A percentile compares a stretch with the other conserved stretches of the same genome.
Conservation (phyloP, 2,888 invertebrate species). For the Drosophila histrio region DNA sequence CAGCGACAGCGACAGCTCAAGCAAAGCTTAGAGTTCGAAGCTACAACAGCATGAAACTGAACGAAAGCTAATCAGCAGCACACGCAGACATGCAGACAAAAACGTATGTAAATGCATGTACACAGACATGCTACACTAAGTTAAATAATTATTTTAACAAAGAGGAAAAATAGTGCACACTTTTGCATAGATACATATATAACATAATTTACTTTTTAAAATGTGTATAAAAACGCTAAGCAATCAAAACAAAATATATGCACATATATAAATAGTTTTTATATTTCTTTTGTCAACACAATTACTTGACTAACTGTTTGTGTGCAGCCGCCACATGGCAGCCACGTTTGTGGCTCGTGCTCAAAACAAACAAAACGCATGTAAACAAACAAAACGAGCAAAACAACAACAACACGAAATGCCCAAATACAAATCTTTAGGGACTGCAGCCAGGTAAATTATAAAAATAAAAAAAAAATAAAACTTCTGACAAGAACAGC, state of each 20-base stretch:
- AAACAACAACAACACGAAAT: conserved; percentile 31
- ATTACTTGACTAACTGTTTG: too few species aligned
- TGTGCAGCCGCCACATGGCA: conserved; percentile 17
- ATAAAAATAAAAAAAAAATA: conserved; percentile 10
- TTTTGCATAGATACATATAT: too few species aligned
- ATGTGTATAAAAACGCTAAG: too few species aligned
- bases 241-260: too few species aligned
- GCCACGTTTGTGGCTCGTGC: conserved; percentile 52
- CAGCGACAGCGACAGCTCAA: conserved; percentile 22
- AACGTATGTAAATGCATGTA: neutral
- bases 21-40: conserved; percentile 44
- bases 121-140: neutral
- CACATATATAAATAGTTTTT: neutral
- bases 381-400: conserved; percentile 70
- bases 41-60: conserved; percentile 29
- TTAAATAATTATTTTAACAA: too few species aligned
- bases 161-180: too few species aligned
- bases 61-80: conserved; percentile 41
- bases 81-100: neutral
- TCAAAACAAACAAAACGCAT: conserved; percentile 59
- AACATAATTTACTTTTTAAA: too few species aligned
- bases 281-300: too few species aligned
- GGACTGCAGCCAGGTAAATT: conserved; percentile 57
- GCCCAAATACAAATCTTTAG: conserved; percentile 42
- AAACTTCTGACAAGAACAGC: conserved; percentile 22